Conservation (phyloP, 2,888 invertebrate genomes). For the Rhopalosiphum nymphaeae region DNA sequence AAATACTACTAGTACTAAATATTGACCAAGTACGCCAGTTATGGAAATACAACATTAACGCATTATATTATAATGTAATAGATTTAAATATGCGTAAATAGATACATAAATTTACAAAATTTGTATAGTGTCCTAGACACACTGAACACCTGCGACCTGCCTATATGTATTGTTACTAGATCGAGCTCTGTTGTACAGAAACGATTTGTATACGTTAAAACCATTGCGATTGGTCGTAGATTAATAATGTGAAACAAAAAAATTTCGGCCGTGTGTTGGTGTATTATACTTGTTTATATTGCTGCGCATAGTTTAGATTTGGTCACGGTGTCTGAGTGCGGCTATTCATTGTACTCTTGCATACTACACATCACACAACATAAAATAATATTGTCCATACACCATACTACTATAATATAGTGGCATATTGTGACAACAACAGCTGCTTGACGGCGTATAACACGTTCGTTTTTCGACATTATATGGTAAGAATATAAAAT, state of each 20-base stretch:
- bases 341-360: background rate
- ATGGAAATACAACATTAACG: background rate
- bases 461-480: background rate
- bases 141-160: background rate
- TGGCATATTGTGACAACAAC: background rate
- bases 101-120: background rate
- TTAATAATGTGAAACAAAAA: background rate
- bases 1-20: background rate
- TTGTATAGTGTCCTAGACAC: background rate
- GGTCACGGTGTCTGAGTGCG: background rate
- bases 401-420: too few relatives aligned
- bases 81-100: background rate
- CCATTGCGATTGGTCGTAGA: background rate
- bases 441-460: background rate
- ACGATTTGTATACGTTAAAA: background rate
- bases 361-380: background rate
- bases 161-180: background rate
- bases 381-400: background rate
- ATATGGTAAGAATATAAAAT: background rate
- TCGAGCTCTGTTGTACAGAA: background rate
- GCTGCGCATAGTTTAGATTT: background rate
- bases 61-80: background rate
- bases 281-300: background rate
- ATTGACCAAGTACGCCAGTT: background rate
- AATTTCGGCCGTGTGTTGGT: background rate